Conservation (phyloP, 2,113 vertebrate genomes). For the Protobothrops flavoviridis region DNA sequence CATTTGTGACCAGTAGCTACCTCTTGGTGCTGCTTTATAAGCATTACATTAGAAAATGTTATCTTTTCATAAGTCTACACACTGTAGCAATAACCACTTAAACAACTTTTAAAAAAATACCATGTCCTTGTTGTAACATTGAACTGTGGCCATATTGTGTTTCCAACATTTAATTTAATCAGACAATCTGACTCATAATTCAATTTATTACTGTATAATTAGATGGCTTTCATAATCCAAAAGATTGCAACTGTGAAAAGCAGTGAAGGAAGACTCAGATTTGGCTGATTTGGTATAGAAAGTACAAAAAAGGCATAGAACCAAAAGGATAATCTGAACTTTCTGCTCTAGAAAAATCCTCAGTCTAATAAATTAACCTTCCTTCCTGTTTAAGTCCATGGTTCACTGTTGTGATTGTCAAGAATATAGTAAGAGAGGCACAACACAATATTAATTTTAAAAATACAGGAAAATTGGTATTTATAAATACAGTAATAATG, state of each 20-base stretch:
- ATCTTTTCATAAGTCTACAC: conserved; percentile 3
- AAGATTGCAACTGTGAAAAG: neutral
- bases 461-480: neutral
- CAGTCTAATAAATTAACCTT: neutral
- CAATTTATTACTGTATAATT: conserved; percentile 10
- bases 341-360: neutral
- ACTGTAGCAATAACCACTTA: conserved; percentile 42
- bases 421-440: neutral
- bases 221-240: neutral
- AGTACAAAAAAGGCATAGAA: neutral
- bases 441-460: neutral
- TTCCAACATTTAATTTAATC: conserved; percentile 12
- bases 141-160: neutral
- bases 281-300: neutral
- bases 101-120: neutral
- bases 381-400: neutral
- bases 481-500: neutral
- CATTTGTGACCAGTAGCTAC: conserved; percentile 37
- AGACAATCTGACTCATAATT: conserved; percentile 13
- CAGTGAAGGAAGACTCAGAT: neutral
- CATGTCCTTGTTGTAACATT: conserved; percentile 28
- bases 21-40: conserved; percentile 55
- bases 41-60: conserved; percentile 22
- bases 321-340: neutral
- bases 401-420: neutral